Evolutionary conservation across 1,140 invertebrate species (phyloP), one percentile per base, ranked within the genome.

Genomic region (Microplitis mediator): DNA sequence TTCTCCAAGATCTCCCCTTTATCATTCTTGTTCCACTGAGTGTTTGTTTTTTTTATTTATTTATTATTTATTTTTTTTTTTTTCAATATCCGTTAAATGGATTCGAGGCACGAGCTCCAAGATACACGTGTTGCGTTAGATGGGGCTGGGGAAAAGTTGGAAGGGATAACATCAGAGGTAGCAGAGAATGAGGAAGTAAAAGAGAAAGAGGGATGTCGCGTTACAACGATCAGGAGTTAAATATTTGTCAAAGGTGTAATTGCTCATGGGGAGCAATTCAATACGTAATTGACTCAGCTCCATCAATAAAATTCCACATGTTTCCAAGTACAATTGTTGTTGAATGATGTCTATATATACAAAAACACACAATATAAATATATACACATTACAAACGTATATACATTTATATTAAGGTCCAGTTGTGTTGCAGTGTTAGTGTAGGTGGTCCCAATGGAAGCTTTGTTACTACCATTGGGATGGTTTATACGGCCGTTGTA

Each of bases 31-130:
- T 61, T 61, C 39, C 11, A 45, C 39, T 45, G 39, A 9, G 6
- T 45, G 39, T 34, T 36, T n/a, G n/a, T n/a, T n/a, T n/a, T 51
- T 14, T 50, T 50, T 39, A 14, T 32, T n/a, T 23, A 23, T 23
- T 23, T 23, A 23, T 23, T 23, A 23, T 23, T 23, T 23, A 1
- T 35, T n/a, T 6, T 39, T 14, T 51, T 23, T 61, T 69, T 74
- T 74, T 74, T 74, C 72, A 74, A 74, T 74, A 74, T 69, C 66
- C 16, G 45, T 35, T 69, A 65, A 74, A 73, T 64, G 72, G 72
- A 74, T 74, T 63, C 67, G 36, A 64, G 51, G 68, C 72, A 74
- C 72, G 72, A 74, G 65, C 66, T 13, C 5, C 0, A 2, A 31
- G 56, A 14, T 35, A 52, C 64, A 31, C 36, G 56, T 39, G 71